Evolutionary conservation across 2,888 invertebrate genomes (phyloP).

Genomic region (Aromia moschata): DNA sequence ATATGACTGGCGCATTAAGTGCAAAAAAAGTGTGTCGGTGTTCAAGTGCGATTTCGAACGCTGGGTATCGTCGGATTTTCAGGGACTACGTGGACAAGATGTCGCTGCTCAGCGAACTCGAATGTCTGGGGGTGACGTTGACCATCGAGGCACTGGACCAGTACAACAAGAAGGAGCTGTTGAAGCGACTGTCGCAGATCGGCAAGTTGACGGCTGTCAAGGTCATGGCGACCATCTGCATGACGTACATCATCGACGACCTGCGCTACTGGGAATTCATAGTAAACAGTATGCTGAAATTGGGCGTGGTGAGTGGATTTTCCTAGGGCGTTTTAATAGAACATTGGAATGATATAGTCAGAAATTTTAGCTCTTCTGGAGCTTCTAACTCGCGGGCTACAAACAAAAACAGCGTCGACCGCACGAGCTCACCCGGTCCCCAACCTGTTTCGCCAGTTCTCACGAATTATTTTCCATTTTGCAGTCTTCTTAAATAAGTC

Average conservation of each 20-base stretch:
- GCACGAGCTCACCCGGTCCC: no score
- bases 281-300: constrained; percentile 43
- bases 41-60: no score
- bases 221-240: constrained; percentile 53
- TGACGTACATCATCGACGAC: constrained; percentile 50
- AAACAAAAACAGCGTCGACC: no score
- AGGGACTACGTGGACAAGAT: constrained; percentile 53
- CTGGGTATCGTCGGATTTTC: no score
- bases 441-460: no score
- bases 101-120: constrained; percentile 50
- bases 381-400: no score
- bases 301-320: constrained; percentile 48
- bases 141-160: constrained; percentile 44
- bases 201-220: constrained; percentile 45
- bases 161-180: constrained; percentile 49
- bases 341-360: no score
- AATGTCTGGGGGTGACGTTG: constrained; percentile 51
- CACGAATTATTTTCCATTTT: no score
- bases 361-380: no score
- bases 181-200: constrained; percentile 49
- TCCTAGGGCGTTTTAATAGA: constrained; percentile 9
- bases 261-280: constrained; percentile 51
- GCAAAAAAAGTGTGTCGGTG: no score
- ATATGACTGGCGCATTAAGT: no score
- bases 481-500: no score